A percentile compares a stretch with the other conserved stretches of the same genome.
phyloP scores from a whole-genome alignment of 2,888 invertebrate genomes.

The Eilema sororculum region DNA sequence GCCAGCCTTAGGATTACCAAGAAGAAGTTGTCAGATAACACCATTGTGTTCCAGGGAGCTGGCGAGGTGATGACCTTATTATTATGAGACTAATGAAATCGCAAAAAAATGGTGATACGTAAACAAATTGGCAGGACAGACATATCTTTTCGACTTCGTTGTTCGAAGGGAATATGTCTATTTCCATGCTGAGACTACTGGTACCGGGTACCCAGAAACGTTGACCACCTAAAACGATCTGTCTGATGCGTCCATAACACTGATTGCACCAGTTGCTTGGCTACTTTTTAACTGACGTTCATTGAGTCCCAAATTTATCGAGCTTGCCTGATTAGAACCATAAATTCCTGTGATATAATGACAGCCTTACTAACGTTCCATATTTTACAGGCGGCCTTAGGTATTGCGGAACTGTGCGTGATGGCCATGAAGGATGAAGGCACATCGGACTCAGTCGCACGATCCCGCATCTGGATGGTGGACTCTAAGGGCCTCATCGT shows the following conservation, averaged over 20 bases:
- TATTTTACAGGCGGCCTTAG: slow-evolving; percentile 92
- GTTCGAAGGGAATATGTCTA: no score
- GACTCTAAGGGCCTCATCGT: slow-evolving; percentile 98
- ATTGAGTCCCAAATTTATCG: no score
- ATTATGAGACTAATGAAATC: not conserved
- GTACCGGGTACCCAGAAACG: no score
- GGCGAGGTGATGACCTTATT: slow-evolving; percentile 90
- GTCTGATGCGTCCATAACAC: no score
- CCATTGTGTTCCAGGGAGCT: slow-evolving; percentile 97
- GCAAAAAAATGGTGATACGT: no score
- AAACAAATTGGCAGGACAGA: no score
- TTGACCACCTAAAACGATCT: no score
- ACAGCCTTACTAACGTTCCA: not conserved
- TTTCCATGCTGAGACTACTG: no score
- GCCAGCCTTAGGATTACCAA: slow-evolving; percentile 95
- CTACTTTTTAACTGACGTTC: no score
- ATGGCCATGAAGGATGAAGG: slow-evolving; percentile 98
- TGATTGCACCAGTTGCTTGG: no score
- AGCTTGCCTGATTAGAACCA: no score
- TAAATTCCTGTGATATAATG: not conserved
- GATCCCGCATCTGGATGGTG: slow-evolving; percentile 95
- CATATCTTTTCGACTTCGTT: no score
- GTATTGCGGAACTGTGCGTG: slow-evolving; percentile 96
- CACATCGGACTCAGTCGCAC: slow-evolving; percentile 91
- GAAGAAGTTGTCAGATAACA: slow-evolving; percentile 93